Conservation (phyloP, 2,113 vertebrate genomes). For the Puma concolor region DNA sequence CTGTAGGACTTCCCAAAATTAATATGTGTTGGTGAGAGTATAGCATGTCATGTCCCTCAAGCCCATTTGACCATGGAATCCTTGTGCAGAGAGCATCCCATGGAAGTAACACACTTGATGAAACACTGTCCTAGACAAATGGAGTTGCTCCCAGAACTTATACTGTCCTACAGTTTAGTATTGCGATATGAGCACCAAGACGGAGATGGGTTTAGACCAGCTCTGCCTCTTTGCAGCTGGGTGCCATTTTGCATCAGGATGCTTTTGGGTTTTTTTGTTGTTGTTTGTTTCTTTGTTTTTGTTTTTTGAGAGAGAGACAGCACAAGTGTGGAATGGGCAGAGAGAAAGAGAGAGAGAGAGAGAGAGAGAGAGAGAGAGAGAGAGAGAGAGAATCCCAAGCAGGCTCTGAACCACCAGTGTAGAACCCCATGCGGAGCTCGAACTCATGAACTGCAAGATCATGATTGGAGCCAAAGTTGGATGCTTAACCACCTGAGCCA, state of each 20-base stretch:
- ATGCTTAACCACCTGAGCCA: too few relatives aligned
- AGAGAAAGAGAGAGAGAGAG: too few relatives aligned
- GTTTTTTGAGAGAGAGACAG: too few relatives aligned
- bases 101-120: not conserved
- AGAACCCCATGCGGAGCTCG: too few relatives aligned
- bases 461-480: too few relatives aligned
- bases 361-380: too few relatives aligned
- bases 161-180: not conserved
- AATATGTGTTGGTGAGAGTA: not conserved
- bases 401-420: too few relatives aligned
- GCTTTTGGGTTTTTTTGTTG: not conserved
- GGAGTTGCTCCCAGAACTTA: not conserved
- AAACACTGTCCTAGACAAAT: not conserved
- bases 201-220: not conserved
- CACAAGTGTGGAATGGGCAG: too few relatives aligned
- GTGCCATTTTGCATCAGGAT: not conserved
- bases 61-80: not conserved
- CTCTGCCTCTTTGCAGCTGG: not conserved
- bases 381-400: too few relatives aligned
- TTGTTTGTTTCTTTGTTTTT: too few relatives aligned
- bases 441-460: too few relatives aligned
- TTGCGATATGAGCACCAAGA: not conserved
- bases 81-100: not conserved
- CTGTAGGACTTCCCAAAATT: not conserved
- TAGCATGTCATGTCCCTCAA: not conserved